Evolutionary conservation across 2,113 vertebrate genomes (phyloP).

Genomic region (Morone chrysops): DNA sequence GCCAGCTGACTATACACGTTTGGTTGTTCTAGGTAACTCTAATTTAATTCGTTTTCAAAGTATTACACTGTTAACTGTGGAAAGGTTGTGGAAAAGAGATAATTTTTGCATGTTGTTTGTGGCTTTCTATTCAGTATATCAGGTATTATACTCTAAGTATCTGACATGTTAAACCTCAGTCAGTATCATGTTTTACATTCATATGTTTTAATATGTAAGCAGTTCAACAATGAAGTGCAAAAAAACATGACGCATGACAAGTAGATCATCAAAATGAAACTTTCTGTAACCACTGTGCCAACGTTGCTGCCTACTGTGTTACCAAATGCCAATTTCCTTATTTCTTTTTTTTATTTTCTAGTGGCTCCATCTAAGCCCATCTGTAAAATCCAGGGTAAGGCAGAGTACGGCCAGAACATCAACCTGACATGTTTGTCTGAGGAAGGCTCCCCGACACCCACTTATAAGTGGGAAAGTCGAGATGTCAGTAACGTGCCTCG

Average conservation of each 20-base stretch:
- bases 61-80: not conserved
- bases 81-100: not conserved
- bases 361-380: constrained; percentile 89
- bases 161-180: not conserved
- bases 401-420: constrained; percentile 87
- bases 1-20: fast-evolving
- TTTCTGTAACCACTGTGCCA: too few relatives aligned
- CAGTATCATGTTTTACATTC: not conserved
- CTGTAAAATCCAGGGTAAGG: constrained; percentile 84
- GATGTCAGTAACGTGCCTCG: constrained; percentile 65
- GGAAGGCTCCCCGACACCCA: constrained; percentile 89
- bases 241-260: not conserved
- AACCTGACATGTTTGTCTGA: constrained; percentile 88
- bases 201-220: not conserved
- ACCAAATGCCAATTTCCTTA: not conserved
- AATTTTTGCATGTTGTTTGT: not conserved
- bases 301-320: not conserved
- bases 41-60: not conserved
- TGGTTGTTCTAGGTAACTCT: constrained; percentile 79
- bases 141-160: not conserved
- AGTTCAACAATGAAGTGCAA: not conserved
- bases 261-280: not conserved
- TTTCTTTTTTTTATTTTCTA: constrained; percentile 58
- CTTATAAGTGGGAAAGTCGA: constrained; percentile 87
- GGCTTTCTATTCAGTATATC: not conserved